phyloP scores from a whole-genome alignment of 1,140 invertebrate genomes.

The Anadara kagoshimensis region DNA sequence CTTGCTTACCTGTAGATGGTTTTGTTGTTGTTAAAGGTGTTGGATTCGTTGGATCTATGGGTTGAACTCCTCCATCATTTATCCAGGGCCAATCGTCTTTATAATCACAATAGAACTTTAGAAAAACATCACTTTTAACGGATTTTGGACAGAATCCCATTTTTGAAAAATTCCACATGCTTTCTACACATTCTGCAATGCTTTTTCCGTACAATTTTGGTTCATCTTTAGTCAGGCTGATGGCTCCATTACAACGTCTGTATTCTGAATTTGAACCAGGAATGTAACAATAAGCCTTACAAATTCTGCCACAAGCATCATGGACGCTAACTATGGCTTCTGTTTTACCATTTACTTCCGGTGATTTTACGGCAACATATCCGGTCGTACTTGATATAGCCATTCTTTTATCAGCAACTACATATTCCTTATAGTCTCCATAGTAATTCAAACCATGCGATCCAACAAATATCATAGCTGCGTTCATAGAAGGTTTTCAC shows the following conservation, averaged over 20 bases:
- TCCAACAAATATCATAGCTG: slow-evolving; percentile 52
- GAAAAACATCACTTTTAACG: slow-evolving; percentile 18
- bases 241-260: slow-evolving; percentile 27
- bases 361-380: slow-evolving; percentile 54
- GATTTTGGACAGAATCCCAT: slow-evolving; percentile 33
- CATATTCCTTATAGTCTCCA: slow-evolving; percentile 54
- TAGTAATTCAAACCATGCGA: slow-evolving; percentile 57
- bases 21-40: too few species aligned
- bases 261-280: slow-evolving; percentile 3
- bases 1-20: too few species aligned
- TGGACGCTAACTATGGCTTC: slow-evolving; percentile 39
- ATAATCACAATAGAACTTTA: slow-evolving; percentile 47
- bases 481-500: slow-evolving; percentile 10
- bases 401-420: slow-evolving; percentile 56
- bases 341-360: slow-evolving; percentile 5
- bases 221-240: slow-evolving; percentile 19
- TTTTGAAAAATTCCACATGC: slow-evolving; percentile 36
- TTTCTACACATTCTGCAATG: slow-evolving; percentile 27
- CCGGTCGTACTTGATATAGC: slow-evolving; percentile 51
- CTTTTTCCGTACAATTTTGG: slow-evolving; percentile 29
- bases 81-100: slow-evolving; percentile 42
- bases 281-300: slow-evolving; percentile 29
- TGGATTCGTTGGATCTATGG: not conserved
- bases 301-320: slow-evolving; percentile 43
- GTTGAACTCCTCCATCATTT: too few species aligned